Evolutionary conservation across 2,797 vertebrate species (phyloP).

Genomic region (Phalanger gymnotis): DNA sequence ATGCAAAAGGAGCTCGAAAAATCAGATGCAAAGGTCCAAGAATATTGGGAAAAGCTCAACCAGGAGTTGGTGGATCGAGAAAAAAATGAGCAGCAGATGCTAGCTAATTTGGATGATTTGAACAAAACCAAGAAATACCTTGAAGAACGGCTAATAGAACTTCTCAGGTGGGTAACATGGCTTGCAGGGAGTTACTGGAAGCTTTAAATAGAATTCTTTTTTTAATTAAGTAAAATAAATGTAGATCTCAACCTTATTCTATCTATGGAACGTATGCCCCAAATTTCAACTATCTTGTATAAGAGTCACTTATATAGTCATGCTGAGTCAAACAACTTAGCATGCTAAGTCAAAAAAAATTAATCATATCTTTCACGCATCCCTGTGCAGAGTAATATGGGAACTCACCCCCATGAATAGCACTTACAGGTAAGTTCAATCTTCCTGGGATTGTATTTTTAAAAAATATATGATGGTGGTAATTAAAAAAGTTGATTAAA

Average conservation of each 20-base stretch:
- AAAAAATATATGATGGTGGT: neutral
- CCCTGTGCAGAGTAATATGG: neutral
- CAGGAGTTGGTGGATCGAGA: constrained; percentile 84
- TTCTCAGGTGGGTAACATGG: constrained; percentile 89
- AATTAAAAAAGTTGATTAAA: neutral
- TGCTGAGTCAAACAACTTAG: neutral
- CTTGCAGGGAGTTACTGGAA: neutral
- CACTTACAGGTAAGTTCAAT: neutral
- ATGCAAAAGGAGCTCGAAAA: constrained; percentile 86
- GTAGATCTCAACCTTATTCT: neutral
- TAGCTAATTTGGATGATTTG: constrained; percentile 94
- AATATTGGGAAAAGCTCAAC: constrained; percentile 86
- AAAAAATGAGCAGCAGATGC: constrained; percentile 86
- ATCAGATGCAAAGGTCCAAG: constrained; percentile 83
- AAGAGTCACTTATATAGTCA: neutral
- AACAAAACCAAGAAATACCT: constrained; percentile 92
- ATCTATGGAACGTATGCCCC: neutral
- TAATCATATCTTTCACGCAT: neutral
- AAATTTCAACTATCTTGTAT: neutral
- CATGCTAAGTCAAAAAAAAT: neutral
- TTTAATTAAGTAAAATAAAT: neutral
- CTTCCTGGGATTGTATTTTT: neutral
- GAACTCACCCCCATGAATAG: neutral
- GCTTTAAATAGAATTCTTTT: neutral
- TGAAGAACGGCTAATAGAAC: constrained; percentile 96